Conservation (phyloP, 2,113 vertebrate species). For the Scartelaos histophorus region DNA sequence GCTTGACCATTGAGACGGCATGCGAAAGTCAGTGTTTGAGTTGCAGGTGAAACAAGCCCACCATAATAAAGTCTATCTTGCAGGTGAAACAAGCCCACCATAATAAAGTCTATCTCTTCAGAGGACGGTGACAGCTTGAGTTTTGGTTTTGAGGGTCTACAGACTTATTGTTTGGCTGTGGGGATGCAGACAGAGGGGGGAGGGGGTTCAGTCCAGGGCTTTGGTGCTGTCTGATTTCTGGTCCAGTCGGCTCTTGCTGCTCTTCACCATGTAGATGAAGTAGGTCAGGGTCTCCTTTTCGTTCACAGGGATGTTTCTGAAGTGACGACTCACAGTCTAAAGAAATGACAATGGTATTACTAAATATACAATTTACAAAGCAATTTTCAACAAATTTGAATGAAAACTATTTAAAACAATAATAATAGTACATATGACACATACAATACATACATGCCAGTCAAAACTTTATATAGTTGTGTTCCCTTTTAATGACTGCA, state of each 20-base stretch:
- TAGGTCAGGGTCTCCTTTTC: conserved; percentile 98
- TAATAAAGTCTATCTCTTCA: conserved; percentile 6
- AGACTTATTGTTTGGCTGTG: background rate
- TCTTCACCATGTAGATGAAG: conserved; percentile 99
- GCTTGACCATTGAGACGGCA: background rate
- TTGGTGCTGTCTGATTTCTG: conserved; percentile 91
- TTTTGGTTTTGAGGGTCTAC: conserved; percentile 8
- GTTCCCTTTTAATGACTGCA: too few relatives aligned
- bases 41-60: background rate
- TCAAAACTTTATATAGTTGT: too few relatives aligned
- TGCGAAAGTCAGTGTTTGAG: background rate
- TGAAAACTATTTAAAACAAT: too few relatives aligned
- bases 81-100: background rate
- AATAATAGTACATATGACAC: too few relatives aligned
- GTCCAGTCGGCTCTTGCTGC: conserved; percentile 95
- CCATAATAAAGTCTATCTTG: too few relatives aligned
- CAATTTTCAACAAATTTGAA: too few relatives aligned
- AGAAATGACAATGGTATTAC: background rate
- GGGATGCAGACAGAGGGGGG: background rate
- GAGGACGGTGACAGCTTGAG: conserved; percentile 8
- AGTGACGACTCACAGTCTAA: conserved; percentile 97
- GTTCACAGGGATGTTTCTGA: conserved; percentile 97
- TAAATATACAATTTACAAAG: too few relatives aligned
- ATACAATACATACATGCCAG: too few relatives aligned
- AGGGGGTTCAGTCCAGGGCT: conserved; percentile 83